Percentiles rank a stretch among this genome's conserved stretches.
Evolutionary conservation across 1,140 invertebrate genomes (phyloP).

Genomic region (Dryas iulia): DNA sequence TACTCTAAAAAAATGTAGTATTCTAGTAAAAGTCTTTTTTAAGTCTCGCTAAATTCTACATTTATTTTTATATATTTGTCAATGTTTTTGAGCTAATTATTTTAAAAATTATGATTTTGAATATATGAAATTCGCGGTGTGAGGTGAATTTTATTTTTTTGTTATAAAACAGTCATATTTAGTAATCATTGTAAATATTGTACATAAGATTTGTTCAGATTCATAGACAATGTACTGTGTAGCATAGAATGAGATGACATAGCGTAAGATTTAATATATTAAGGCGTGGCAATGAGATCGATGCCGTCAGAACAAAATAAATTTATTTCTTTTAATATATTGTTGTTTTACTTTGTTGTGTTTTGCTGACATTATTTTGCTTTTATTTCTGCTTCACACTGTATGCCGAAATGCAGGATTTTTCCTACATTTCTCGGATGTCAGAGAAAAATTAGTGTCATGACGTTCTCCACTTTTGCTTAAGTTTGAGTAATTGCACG

Average conservation of each 20-base stretch:
- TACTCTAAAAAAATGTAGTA: too few species aligned
- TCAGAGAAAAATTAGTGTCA: too few species aligned
- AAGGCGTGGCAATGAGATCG: constrained; percentile 33
- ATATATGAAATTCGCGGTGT: neutral
- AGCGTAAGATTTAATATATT: constrained; percentile 20
- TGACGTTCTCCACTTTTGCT: too few species aligned
- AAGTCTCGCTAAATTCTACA: neutral
- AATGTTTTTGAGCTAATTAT: neutral
- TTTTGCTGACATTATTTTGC: too few species aligned
- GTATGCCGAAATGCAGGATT: too few species aligned
- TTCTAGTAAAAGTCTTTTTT: too few species aligned
- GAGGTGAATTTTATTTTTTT: neutral
- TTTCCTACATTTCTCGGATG: too few species aligned
- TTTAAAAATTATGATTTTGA: neutral
- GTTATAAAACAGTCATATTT: neutral
- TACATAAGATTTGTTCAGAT: constrained; percentile 37
- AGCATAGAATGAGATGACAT: constrained; percentile 26
- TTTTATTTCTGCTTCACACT: too few species aligned
- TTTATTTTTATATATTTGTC: neutral
- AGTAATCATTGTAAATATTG: constrained; percentile 45
- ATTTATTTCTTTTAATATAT: constrained; percentile 69
- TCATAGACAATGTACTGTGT: constrained; percentile 28
- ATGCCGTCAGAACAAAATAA: constrained; percentile 71
- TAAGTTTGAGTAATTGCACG: too few species aligned
- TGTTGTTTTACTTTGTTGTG: constrained; percentile 64